These are phyloP conservation scores for Macrochelys suwanniensis DNA, from an alignment of 2,797 vertebrate genomes.

Conservation along the genomic window DNA sequence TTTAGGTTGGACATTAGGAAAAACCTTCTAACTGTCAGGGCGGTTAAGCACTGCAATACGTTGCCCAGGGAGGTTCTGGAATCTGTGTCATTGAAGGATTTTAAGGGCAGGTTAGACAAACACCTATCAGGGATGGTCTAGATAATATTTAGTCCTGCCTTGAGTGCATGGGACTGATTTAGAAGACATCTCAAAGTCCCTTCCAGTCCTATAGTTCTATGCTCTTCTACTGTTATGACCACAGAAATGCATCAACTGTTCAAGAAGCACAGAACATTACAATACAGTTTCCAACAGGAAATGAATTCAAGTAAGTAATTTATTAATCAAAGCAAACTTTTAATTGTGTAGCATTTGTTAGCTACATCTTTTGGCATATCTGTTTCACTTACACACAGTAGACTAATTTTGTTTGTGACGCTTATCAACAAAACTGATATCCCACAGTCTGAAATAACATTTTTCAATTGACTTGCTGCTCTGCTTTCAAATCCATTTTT, in stretches of 20 bases:
- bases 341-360: neutral
- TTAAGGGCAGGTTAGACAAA: no score
- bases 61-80: no score
- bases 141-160: no score
- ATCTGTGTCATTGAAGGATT: no score
- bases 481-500: neutral
- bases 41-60: no score
- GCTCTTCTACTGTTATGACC: neutral
- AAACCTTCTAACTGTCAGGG: no score
- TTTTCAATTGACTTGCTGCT: accelerated
- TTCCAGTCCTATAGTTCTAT: no score
- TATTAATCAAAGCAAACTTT: neutral
- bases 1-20: no score
- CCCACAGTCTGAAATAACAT: neutral
- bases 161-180: no score
- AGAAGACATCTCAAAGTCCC: no score
- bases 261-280: neutral
- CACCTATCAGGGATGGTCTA: no score
- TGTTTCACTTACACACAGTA: neutral
- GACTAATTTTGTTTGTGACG: neutral
- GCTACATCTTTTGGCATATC: neutral
- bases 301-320: neutral
- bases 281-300: neutral
- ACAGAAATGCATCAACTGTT: neutral
- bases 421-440: neutral